Percentiles rank a stretch among this genome's conserved stretches.
These are phyloP conservation scores for Trochalopteron elliotii DNA, from an alignment of 2,113 vertebrate genomes.

Conservation along the genomic window DNA sequence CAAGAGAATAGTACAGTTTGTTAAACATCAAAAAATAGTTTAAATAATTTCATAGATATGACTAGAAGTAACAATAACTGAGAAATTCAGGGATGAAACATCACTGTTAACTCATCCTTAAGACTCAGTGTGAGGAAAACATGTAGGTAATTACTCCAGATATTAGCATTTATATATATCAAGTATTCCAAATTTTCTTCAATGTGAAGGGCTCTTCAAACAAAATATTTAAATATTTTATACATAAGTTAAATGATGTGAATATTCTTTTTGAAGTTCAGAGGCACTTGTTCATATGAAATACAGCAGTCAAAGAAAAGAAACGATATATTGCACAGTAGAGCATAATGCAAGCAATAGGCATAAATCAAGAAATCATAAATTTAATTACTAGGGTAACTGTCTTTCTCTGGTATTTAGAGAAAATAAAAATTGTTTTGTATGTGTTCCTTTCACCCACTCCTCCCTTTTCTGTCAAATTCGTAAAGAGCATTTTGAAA, in stretches of 20 bases:
- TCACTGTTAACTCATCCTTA: background rate
- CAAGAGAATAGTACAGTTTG: background rate
- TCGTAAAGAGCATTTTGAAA: background rate
- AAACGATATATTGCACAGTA: background rate
- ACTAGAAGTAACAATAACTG: background rate
- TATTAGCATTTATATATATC: background rate
- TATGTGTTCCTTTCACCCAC: background rate
- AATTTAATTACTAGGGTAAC: background rate
- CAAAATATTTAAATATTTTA: background rate
- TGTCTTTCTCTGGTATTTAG: background rate
- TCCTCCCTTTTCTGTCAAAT: background rate
- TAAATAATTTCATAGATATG: background rate
- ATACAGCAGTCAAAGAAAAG: background rate
- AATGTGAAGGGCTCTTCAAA: background rate
- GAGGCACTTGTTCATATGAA: background rate
- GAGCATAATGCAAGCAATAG: background rate
- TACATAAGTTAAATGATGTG: background rate
- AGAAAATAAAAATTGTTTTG: background rate
- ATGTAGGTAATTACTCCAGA: background rate
- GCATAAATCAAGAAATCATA: background rate
- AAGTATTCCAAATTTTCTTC: background rate
- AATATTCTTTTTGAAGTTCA: background rate
- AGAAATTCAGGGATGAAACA: background rate
- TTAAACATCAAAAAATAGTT: background rate
- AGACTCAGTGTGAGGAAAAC: background rate